A percentile compares a stretch with the other conserved stretches of the same genome.
phyloP scores from a whole-genome alignment of 2,797 vertebrate genomes.

The Mallotus villosus region DNA sequence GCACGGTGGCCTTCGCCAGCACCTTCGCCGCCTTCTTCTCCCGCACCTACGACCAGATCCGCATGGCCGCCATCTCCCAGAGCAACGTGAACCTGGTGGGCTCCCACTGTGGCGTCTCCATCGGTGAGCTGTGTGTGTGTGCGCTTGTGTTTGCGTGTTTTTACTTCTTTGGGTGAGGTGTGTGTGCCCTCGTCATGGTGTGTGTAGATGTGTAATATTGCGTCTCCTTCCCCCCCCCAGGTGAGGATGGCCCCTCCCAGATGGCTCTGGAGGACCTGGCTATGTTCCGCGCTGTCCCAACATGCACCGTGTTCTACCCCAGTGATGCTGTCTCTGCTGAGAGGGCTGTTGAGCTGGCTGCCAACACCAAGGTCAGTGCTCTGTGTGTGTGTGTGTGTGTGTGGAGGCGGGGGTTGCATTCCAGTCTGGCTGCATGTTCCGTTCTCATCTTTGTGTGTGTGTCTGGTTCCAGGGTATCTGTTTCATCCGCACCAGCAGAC shows the following conservation, averaged over 20 bases:
- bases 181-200: background rate
- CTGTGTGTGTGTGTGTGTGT: background rate
- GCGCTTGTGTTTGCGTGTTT: background rate
- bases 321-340: constrained; percentile 84
- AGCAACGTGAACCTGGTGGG: constrained; percentile 84
- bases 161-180: background rate
- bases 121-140: constrained; percentile 70
- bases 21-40: constrained; percentile 85
- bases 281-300: constrained; percentile 87
- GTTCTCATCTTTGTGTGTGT: constrained; percentile 2
- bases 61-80: constrained; percentile 83
- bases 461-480: constrained; percentile 80
- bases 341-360: constrained; percentile 79
- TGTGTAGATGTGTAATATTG: background rate
- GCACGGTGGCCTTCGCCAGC: constrained; percentile 81
- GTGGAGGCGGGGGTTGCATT: background rate
- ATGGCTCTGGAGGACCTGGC: constrained; percentile 90
- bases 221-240: constrained; percentile 48
- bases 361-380: constrained; percentile 80
- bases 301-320: constrained; percentile 88
- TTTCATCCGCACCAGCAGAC: constrained; percentile 86
- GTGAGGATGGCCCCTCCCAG: constrained; percentile 86
- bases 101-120: constrained; percentile 86
- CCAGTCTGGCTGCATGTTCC: background rate
- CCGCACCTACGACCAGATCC: constrained; percentile 86